Evolutionary conservation across 2,113 vertebrate genomes (phyloP), one percentile per base, ranked within the genome.

Genomic region (Hypocryptadius cinnamomeus): DNA sequence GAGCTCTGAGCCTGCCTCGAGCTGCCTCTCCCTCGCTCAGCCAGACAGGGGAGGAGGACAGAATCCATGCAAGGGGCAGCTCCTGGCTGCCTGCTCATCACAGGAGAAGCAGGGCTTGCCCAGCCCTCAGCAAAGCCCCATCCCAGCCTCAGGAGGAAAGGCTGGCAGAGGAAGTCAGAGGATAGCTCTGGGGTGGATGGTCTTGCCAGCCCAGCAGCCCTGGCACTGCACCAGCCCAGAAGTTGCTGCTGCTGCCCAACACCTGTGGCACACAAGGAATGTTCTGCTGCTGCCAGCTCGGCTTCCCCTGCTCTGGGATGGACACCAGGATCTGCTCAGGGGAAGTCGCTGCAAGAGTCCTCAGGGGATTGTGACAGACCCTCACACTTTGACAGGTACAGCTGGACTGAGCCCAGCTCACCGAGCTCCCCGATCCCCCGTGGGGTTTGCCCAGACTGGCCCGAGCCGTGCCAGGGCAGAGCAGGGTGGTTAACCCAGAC

Each of bases 341-440:
- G 3, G 48, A 64, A 8, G 12, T 11, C 0, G 0, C 73, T 79
- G 57, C 51, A 53, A 17, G 48, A 16, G 18, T 35, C 47, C 69
- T 16, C 9, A 3, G 68, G 50, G 33, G 13, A 48, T 23, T 28
- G 10, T 28, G 72, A 9, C 21, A 69, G 39, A 39, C 27, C 39
- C 83, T 78, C 45, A 21, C 37, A 2, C 37, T 16, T 8, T 2
- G 21, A 15, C 4, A 1, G 57, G 48, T 44, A 7, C 61, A 5
- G 66, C 74, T 76, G 45, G 16, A 51, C 54, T 31, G 79, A 83
- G 79, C 86, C 79, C 71, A 60, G n/a, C 45, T 13, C 71, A 14
- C n/a, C n/a, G n/a, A n/a, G n/a, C 22, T 65, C 66, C 59, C 83
- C 83, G 40, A 53, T 37, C 40, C n/a, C 20, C 79, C 1, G 4